Conservation (phyloP, 2,888 invertebrate species). For the Ametastegia equiseti region DNA sequence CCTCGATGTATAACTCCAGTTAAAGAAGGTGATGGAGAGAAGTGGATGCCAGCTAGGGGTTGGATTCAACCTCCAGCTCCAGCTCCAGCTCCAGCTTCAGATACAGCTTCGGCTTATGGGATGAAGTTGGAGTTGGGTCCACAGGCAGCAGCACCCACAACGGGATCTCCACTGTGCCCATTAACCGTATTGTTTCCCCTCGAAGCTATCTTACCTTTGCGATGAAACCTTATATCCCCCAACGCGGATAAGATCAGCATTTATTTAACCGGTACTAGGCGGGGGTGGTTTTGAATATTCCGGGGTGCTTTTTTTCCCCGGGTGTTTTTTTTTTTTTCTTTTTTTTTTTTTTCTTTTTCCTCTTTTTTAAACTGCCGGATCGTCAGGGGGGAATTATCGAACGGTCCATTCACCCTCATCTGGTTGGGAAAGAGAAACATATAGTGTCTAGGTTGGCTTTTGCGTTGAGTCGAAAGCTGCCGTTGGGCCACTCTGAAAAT, state of each 20-base stretch:
- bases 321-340: neutral
- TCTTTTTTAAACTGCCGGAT: neutral
- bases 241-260: conserved; percentile 60
- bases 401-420: neutral
- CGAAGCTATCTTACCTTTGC: conserved; percentile 56
- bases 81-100: too few species aligned
- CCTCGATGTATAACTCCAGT: neutral
- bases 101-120: neutral
- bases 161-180: conserved; percentile 59
- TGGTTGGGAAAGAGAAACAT: neutral
- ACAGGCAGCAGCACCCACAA: conserved; percentile 28
- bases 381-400: neutral
- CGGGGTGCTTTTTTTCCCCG: neutral
- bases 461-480: neutral
- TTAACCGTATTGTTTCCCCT: conserved; percentile 64
- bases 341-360: neutral
- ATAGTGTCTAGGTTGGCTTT: neutral
- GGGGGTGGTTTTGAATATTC: conserved; percentile 32
- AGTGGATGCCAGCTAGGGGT: conserved; percentile 22
- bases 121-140: neutral
- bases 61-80: too few species aligned
- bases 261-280: conserved; percentile 49
- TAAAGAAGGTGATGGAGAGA: conserved; percentile 23
- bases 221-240: conserved; percentile 57
- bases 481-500: conserved; percentile 15